Percentiles rank a stretch among this genome's conserved stretches.
Evolutionary conservation across 1,140 invertebrate species (phyloP).

Genomic region (Reticulitermes speratus): DNA sequence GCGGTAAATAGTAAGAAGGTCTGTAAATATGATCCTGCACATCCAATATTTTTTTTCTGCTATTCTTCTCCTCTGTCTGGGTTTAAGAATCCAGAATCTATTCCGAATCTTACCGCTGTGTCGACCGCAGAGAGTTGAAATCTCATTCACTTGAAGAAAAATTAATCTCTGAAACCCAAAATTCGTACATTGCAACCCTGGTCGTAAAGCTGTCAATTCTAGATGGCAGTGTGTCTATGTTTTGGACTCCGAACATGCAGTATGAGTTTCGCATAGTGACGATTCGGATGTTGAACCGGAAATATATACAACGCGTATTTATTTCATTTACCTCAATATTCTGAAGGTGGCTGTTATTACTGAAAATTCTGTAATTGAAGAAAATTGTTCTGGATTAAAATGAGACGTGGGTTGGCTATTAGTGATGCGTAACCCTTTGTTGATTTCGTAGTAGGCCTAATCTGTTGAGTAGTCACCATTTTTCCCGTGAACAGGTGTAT

Average conservation of each 20-base stretch:
- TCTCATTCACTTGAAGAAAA: too few species aligned
- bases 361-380: background rate
- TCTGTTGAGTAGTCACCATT: conserved; percentile 28
- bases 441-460: conserved; percentile 22
- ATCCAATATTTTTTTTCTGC: too few species aligned
- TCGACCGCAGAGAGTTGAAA: too few species aligned
- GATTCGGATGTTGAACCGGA: background rate
- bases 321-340: background rate
- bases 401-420: background rate
- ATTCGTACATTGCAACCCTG: too few species aligned
- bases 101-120: too few species aligned
- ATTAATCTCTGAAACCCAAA: too few species aligned
- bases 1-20: too few species aligned
- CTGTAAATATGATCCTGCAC: too few species aligned
- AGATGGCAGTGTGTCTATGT: too few species aligned
- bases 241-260: background rate
- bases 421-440: background rate
- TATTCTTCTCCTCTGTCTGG: too few species aligned
- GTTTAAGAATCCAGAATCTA: too few species aligned
- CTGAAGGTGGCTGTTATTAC: background rate
- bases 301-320: background rate
- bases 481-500: conserved; percentile 24
- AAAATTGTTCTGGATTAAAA: background rate
- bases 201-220: too few species aligned
- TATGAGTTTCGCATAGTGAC: background rate